Evolutionary conservation across 37 sponge, comb jelly and placozoan species (phyloP), one percentile per base, ranked within the genome.

Genomic region (Halichondria panicea): DNA sequence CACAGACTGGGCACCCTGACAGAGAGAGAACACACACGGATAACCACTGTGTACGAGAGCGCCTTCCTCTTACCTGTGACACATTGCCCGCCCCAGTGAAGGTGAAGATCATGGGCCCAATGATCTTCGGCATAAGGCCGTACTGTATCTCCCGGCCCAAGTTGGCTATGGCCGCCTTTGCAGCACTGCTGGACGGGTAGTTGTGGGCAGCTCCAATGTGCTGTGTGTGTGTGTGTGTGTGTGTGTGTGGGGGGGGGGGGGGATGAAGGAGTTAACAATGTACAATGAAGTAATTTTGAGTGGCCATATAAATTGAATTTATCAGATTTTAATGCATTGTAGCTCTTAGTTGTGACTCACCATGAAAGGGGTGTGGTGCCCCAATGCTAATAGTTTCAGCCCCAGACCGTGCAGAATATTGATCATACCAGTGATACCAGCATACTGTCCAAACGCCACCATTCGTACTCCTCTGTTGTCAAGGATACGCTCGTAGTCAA

Each of bases 21-120:
- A n/a, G 7, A 59, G 61, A 24, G 25, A 24, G 61, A 8, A 48
- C 61, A 24, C 7, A 59, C 61, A n/a, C n/a, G n/a, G n/a, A n/a
- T n/a, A n/a, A n/a, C n/a, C n/a, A 24, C 25, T 8, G 52, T 11
- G 25, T 8, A 12, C 27, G 22, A 59, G 27, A 59, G 8, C 8
- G 18, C 8, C 8, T 59, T 59, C 27, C 7, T 27, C 61, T 59
- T 55, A 91, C 96, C 87, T 85, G 92, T 0, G 92, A 94, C 18
- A 97, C 98, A 76, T 97, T 97, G 9, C 98, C 98, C 28, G 82
- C 75, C 36, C 98, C 98, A 0, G 98, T 94, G 82, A 97, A 97
- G 4, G 84, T 84, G 81, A 97, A 97, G 30, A 91, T 69, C 45
- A 97, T 75, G 1, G 94, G 98, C 7, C 90, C 92, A 6, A 97